Conservation (phyloP, 2,797 vertebrate genomes). For the Pantherophis alleghaniensis region DNA sequence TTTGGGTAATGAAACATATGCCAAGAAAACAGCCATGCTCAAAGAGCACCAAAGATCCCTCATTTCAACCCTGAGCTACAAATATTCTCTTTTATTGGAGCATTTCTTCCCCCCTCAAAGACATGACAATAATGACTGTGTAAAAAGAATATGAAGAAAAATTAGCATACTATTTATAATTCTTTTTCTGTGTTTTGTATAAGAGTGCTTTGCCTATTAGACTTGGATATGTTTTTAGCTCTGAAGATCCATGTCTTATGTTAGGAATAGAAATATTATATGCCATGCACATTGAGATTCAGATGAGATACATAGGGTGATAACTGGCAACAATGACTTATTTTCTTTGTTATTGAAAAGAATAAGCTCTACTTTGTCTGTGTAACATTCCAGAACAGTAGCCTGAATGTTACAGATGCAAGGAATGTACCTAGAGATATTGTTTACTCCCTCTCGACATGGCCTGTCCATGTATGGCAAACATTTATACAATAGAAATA, state of each 20-base stretch:
- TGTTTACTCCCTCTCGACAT: conserved; percentile 25
- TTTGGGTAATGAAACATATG: neutral
- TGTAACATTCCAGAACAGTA: conserved; percentile 28
- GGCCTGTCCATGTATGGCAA: conserved; percentile 19
- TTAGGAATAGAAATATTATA: conserved; percentile 1
- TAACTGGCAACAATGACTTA: neutral
- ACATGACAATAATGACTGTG: neutral
- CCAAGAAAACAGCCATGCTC: neutral
- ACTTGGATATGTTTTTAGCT: neutral
- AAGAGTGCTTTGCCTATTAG: neutral
- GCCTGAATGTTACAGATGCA: conserved; percentile 35
- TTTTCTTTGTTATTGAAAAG: conserved; percentile 20
- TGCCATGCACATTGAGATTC: neutral
- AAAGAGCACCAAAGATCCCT: neutral
- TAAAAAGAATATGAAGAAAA: neutral
- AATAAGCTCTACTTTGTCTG: conserved; percentile 37
- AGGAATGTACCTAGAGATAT: conserved; percentile 27
- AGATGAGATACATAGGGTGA: neutral
- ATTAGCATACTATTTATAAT: neutral
- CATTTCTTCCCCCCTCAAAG: fast-evolving
- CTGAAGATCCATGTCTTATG: neutral
- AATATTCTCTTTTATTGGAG: neutral
- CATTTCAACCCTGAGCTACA: neutral
- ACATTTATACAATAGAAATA: conserved; percentile 11
- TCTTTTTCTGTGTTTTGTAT: neutral